Conservation (phyloP, 2,888 invertebrate genomes). For the Lycocerus yunnanus region DNA sequence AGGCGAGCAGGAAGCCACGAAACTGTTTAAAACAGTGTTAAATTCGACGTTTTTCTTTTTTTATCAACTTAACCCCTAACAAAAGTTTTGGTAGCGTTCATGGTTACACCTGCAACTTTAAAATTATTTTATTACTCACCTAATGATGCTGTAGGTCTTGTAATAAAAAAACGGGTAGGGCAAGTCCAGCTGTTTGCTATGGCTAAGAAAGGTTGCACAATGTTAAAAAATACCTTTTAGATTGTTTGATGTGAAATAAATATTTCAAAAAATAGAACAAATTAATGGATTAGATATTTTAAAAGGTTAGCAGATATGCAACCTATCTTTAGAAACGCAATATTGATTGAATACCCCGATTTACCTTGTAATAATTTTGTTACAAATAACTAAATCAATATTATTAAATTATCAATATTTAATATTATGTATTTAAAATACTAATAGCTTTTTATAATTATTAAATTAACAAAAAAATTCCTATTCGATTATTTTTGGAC, state of each 20-base stretch:
- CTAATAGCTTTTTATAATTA: neutral
- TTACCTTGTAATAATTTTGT: neutral
- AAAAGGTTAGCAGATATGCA: neutral
- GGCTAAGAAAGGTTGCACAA: neutral
- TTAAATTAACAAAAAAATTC: neutral
- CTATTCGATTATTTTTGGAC: neutral
- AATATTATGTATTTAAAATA: neutral
- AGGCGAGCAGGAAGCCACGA: no score
- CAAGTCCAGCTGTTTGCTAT: neutral
- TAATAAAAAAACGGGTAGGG: neutral
- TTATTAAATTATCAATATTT: neutral
- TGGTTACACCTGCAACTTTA: neutral
- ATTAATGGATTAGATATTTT: neutral
- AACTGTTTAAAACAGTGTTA: no score
- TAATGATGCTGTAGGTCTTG: neutral
- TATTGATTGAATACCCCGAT: neutral
- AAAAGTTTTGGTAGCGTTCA: neutral
- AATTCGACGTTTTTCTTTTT: no score
- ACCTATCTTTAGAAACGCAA: neutral
- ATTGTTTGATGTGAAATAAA: neutral
- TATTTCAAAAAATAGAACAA: neutral
- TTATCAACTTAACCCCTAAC: no score
- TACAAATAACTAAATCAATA: neutral
- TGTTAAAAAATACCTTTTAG: neutral
- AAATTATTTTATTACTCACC: neutral